Conservation (phyloP, 1,140 invertebrate genomes). For the Acromyrmex heyeri region DNA sequence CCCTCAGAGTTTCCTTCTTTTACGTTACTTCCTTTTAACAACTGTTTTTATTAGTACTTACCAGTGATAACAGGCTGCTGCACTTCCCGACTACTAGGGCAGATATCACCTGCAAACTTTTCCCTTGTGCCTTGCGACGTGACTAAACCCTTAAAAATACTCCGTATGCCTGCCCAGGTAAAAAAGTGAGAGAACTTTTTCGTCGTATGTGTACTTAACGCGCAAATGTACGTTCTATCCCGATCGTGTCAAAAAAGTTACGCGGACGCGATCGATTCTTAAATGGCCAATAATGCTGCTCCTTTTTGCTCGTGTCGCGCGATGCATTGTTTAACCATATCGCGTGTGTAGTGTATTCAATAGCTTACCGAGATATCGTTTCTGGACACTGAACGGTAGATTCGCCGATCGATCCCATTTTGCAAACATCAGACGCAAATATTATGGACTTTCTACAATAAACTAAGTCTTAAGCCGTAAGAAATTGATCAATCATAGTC, state of each 20-base stretch:
- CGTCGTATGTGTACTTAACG: background rate
- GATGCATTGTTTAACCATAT: constrained; percentile 61
- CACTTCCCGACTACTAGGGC: background rate
- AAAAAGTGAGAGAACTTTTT: constrained; percentile 37
- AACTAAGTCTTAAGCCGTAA: too few species aligned
- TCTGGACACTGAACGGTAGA: background rate
- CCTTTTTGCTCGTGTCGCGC: constrained; percentile 44
- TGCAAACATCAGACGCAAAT: background rate
- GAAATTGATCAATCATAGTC: too few species aligned
- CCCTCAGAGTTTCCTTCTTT: background rate
- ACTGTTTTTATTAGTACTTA: background rate
- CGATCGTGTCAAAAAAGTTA: constrained; percentile 37
- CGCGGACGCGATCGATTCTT: constrained; percentile 35
- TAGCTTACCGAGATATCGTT: background rate
- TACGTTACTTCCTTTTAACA: background rate
- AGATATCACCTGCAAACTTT: constrained; percentile 38
- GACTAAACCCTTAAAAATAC: constrained; percentile 16
- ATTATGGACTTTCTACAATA: background rate
- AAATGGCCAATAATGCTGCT: constrained; percentile 35
- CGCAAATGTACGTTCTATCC: background rate
- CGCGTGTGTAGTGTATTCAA: constrained; percentile 12
- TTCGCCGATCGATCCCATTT: constrained; percentile 7
- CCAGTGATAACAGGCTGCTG: constrained; percentile 46
- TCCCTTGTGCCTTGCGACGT: constrained; percentile 1
- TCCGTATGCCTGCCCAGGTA: background rate